A percentile compares a stretch with the other conserved stretches of the same genome.
These are phyloP conservation scores for Bradypodion ventrale DNA, from an alignment of 2,797 vertebrate genomes.

Conservation along the genomic window DNA sequence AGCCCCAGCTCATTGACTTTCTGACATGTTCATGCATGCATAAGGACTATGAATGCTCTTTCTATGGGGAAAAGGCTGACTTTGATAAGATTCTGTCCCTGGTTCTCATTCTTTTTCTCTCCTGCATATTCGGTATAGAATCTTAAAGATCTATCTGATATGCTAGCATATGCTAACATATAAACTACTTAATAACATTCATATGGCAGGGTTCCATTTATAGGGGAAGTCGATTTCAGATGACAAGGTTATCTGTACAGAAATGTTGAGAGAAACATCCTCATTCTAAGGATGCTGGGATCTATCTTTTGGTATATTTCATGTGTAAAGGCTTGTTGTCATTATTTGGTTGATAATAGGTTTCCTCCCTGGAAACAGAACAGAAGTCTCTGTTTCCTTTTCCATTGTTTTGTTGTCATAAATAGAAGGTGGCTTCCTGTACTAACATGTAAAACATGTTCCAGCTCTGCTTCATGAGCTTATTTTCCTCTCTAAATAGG, in stretches of 20 bases:
- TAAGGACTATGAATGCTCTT: no score
- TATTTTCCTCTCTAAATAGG: background rate
- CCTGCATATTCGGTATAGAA: no score
- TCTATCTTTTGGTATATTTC: background rate
- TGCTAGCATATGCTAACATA: no score
- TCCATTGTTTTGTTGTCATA: conserved; percentile 3
- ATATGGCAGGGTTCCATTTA: no score
- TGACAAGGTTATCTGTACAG: background rate
- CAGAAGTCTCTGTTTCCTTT: background rate
- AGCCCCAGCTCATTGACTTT: no score
- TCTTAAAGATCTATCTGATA: no score
- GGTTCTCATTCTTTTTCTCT: no score
- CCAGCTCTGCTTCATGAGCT: background rate
- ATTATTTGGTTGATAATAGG: background rate
- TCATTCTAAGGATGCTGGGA: background rate
- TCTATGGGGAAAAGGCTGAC: no score
- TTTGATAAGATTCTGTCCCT: no score
- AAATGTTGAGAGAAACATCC: background rate
- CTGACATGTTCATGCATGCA: no score
- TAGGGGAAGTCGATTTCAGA: no score
- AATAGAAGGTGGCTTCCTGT: background rate
- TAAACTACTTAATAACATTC: no score
- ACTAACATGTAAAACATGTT: background rate
- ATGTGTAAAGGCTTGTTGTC: background rate
- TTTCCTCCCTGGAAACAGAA: background rate